These are phyloP conservation scores for Drosophila kohkoa DNA, from an alignment of 1,140 invertebrate genomes.

Conservation along the genomic window DNA sequence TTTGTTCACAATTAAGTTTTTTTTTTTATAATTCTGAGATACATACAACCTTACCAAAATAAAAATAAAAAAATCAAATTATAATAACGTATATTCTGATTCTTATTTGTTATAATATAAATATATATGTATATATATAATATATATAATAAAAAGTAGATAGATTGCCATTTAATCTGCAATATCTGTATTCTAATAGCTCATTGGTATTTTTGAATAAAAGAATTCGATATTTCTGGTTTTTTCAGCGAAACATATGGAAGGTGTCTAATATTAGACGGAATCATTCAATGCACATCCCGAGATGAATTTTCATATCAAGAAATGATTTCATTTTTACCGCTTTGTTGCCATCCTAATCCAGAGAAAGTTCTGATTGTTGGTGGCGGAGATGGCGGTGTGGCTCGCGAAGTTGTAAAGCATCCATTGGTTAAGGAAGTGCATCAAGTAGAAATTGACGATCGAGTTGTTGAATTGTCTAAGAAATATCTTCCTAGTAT, in stretches of 20 bases:
- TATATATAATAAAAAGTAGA: too few relatives aligned
- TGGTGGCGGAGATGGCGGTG: conserved; percentile 96
- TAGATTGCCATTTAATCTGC: too few relatives aligned
- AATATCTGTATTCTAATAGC: too few relatives aligned
- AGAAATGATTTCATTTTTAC: conserved; percentile 98
- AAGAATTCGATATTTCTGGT: too few relatives aligned
- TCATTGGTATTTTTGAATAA: too few relatives aligned
- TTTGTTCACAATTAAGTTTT: too few relatives aligned
- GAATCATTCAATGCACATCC: conserved; percentile 98
- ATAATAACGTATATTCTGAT: too few relatives aligned
- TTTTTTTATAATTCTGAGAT: too few relatives aligned
- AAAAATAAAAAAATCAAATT: too few relatives aligned
- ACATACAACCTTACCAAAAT: too few relatives aligned
- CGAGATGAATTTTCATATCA: conserved; percentile 99
- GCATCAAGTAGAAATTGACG: conserved; percentile 98
- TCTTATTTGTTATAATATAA: too few relatives aligned
- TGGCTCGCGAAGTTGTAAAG: conserved; percentile 97
- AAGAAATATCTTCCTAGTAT: conserved; percentile 96
- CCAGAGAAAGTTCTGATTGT: conserved; percentile 98
- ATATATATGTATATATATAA: too few relatives aligned
- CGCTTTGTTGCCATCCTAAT: conserved; percentile 95
- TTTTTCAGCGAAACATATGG: conserved; percentile 92
- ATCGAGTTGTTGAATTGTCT: conserved; percentile 95
- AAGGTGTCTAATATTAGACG: conserved; percentile 95
- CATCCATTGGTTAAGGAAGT: conserved; percentile 95